Evolutionary conservation across 2,888 invertebrate genomes (phyloP), one percentile per base, ranked within the genome.

Genomic region (Leptinotarsa peninsularis): DNA sequence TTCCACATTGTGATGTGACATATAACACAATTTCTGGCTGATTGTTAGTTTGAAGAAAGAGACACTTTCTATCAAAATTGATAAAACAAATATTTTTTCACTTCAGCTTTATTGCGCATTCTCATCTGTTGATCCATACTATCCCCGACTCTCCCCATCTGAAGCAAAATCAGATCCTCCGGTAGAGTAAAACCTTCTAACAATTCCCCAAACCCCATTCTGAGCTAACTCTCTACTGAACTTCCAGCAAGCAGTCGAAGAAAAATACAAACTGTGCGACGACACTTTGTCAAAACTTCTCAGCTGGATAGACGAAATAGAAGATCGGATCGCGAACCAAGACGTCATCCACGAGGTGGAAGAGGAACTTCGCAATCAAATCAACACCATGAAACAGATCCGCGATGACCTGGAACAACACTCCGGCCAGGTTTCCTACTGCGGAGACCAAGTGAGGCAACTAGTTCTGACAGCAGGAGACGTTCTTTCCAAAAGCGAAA

Each of bases 231-330:
- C 73, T 67, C 72, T 14, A 52, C 3, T 21, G 17, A 68, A 69
- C 85, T 90, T 92, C 81, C 91, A 97, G 97, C 96, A 96, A 95
- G 97, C 97, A 86, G 95, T 97, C 83, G 95, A 97, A 90, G 97
- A 97, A 88, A 96, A 96, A 89, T 97, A 96, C 91, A 94, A 95
- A 87, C 91, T 95, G 84, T 97, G 96, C 89, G 96, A 96, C 88
- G 96, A 96, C 88, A 94, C 94, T 60, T 91, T 97, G 76, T 93
- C 93, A 78, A 95, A 95, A 87, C 91, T 97, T 75, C 90, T 96
- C 83, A 94, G 95, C 88, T 97, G 97, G 97, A 94, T 98, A 82
- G 91, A 92, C 33, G 94, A 94, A 77, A 91, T 97, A 13, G 97
- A 98, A 89, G 93, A 94, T 80, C 92, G 94, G 83, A 91, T 98